Conservation (phyloP, 92 coral and sea anemone genomes). For the Epizoanthus fatuus region DNA sequence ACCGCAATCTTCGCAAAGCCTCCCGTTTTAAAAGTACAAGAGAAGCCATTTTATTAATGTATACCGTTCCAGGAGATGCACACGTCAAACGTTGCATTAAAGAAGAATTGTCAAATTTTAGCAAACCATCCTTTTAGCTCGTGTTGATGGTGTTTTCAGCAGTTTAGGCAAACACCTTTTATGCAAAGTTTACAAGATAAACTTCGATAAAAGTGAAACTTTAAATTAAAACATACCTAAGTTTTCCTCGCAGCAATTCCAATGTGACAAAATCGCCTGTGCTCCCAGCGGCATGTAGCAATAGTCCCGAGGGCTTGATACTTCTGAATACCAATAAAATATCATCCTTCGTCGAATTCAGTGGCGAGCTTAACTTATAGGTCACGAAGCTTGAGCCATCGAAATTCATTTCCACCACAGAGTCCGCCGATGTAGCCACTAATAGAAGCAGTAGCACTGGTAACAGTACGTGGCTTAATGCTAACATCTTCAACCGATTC, state of each 20-base stretch:
- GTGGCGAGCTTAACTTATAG: conserved; percentile 59
- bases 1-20: neutral
- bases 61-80: neutral
- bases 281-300: conserved; percentile 85
- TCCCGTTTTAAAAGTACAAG: neutral
- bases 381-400: conserved; percentile 82
- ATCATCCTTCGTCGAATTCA: conserved; percentile 57
- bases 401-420: conserved; percentile 65
- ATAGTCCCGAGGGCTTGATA: conserved; percentile 86
- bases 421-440: conserved; percentile 26
- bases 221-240: conserved; percentile 79
- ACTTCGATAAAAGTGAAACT: conserved; percentile 12
- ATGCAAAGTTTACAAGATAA: conserved; percentile 33
- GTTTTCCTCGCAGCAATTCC: conserved; percentile 92
- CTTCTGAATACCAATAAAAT: conserved; percentile 82
- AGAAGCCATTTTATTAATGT: neutral
- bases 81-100: neutral
- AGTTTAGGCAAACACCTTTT: conserved; percentile 1
- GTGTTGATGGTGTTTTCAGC: neutral
- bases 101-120: neutral
- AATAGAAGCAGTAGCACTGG: conserved; percentile 13
- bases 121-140: neutral
- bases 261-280: conserved; percentile 89
- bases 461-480: conserved; percentile 15
- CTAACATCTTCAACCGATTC: conserved; percentile 38